Percentiles rank a stretch among this genome's conserved stretches.
phyloP scores from a whole-genome alignment of 2,797 vertebrate genomes.

The Acropternis orthonyx region DNA sequence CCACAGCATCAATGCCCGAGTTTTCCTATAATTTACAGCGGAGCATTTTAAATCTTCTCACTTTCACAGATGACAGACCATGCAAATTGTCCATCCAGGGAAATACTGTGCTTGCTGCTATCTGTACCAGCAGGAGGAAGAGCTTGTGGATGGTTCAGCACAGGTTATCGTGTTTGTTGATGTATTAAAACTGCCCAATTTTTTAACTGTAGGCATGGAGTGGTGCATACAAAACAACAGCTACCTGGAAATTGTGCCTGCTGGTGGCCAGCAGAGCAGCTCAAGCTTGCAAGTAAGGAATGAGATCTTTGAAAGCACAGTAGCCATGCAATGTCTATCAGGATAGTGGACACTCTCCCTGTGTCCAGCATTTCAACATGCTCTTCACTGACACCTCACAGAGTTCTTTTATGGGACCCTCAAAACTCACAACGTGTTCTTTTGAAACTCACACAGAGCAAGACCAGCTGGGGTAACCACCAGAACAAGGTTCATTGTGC shows the following conservation, averaged over 20 bases:
- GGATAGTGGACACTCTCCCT: background rate
- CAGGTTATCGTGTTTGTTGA: accelerated
- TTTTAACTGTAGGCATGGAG: background rate
- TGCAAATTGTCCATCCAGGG: background rate
- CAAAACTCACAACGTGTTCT: background rate
- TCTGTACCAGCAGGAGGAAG: background rate
- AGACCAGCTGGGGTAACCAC: background rate
- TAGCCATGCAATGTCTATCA: accelerated
- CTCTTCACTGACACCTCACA: background rate
- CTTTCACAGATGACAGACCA: background rate
- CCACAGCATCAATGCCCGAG: background rate
- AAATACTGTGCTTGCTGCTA: background rate
- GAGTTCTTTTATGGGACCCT: background rate
- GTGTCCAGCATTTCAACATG: background rate
- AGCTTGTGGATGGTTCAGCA: background rate
- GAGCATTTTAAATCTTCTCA: background rate
- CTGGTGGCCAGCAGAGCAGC: accelerated
- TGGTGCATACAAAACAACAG: background rate
- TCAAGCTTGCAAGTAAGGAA: accelerated
- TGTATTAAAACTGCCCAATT: background rate
- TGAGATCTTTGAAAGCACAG: background rate
- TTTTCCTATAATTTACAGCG: background rate
- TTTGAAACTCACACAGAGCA: background rate
- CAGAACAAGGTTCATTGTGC: background rate
- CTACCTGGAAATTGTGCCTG: accelerated